Conservation (phyloP, 2,888 invertebrate species). For the Rhabditoides inermis region DNA sequence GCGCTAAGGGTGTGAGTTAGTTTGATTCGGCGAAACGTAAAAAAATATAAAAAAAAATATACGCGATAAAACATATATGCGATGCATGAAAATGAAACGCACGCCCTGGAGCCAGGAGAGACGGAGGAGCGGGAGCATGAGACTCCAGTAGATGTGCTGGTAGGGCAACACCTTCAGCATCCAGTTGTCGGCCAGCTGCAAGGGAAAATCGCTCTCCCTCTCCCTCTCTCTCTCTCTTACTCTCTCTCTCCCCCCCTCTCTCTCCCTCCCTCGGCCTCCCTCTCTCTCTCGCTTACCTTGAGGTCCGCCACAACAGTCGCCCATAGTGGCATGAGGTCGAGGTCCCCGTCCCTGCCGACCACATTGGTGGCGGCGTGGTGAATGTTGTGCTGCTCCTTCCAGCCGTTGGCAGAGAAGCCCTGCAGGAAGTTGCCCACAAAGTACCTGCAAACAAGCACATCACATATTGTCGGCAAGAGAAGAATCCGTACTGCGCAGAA, state of each 20-base stretch:
- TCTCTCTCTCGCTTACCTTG: constrained; percentile 25
- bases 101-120: constrained; percentile 44
- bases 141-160: constrained; percentile 49
- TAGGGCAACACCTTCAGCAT: constrained; percentile 39
- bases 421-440: constrained; percentile 49
- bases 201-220: no score
- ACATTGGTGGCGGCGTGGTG: constrained; percentile 51
- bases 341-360: constrained; percentile 45
- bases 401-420: constrained; percentile 48
- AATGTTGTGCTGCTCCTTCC: constrained; percentile 49
- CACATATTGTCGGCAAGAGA: no score
- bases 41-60: no score
- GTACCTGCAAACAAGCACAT: constrained; percentile 23
- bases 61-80: no score
- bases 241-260: no score
- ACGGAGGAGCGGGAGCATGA: constrained; percentile 44
- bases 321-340: constrained; percentile 49
- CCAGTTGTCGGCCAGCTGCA: constrained; percentile 30
- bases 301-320: constrained; percentile 47
- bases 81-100: no score
- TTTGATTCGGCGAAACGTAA: no score
- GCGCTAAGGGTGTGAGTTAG: no score
- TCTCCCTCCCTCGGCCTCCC: no score
- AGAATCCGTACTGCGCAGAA: neutral
- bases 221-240: neutral